Evolutionary conservation across 2,113 vertebrate species (phyloP), one percentile per base, ranked within the genome.

Genomic region (Labrus mixtus): DNA sequence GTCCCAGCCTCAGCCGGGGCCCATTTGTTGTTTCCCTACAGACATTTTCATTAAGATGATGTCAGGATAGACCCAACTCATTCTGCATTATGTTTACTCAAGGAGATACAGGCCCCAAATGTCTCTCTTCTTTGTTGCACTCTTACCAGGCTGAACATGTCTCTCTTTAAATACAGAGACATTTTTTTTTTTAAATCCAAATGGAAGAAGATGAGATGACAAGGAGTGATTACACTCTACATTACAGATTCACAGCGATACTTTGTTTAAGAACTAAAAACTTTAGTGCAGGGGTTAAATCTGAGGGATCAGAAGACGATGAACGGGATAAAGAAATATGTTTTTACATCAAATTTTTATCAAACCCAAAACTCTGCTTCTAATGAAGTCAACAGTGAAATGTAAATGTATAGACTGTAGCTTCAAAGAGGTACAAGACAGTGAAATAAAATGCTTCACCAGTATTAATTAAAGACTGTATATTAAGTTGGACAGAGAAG

Each of bases 31-130:
- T 78, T 76, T 68, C 63, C 67, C 41, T 39, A 23, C 60, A 65
- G 89, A 91, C 91, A 77, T 83, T 91, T 92, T 90, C 89, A 93
- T 93, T 93, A 89, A 93, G 91, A 93, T 93, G 71, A 83, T 90
- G 91, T 91, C 91, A 91, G 80, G 90, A 93, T 93, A 92, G 83
- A 62, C 78, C 46, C 57, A 19, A 72, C 63, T 84, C 69, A 61
- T 79, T 88, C 70, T 78, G 78, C 70, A 85, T 77, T 86, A 72
- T 83, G 68, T 90, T 85, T 88, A 80, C 86, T 78, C 65, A n/a
- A 50, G 43, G 61, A 82, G 74, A 90, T 85, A 85, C 20, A 61
- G 37, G 69, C 62, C 9, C 1, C 29, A 59, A 25, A 25, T 0
- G 22, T 43, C 51, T 65, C 79, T 60, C 60, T 37, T 50, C 64